Conservation (phyloP, 2,797 vertebrate genomes). For the Enteromius radiatus region DNA sequence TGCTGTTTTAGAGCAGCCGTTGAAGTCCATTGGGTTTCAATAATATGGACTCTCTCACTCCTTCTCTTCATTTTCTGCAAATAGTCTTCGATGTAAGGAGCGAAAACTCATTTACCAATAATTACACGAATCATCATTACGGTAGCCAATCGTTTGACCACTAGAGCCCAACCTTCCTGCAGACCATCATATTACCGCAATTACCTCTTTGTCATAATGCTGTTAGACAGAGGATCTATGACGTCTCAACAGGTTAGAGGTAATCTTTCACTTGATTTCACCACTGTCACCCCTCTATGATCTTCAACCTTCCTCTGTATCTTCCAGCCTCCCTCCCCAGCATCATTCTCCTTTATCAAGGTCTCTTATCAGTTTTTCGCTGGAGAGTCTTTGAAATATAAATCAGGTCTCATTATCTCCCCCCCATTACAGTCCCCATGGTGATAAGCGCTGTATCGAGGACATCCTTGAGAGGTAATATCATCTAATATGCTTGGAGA, state of each 20-base stretch:
- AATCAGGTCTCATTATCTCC: constrained; percentile 75
- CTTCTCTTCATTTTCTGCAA: constrained; percentile 17
- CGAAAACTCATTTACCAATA: constrained; percentile 19
- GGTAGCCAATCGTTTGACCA: constrained; percentile 4
- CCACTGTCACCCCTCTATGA: constrained; percentile 33
- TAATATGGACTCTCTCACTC: neutral
- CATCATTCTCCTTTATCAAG: constrained; percentile 61
- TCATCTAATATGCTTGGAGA: constrained; percentile 65
- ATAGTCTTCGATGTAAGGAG: constrained; percentile 9
- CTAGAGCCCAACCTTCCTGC: neutral
- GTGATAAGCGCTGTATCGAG: constrained; percentile 76
- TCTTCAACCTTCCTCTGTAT: constrained; percentile 37
- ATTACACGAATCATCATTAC: constrained; percentile 30
- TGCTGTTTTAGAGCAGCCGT: neutral
- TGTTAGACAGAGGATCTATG: constrained; percentile 22
- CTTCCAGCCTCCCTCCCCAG: constrained; percentile 50
- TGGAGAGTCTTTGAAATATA: constrained; percentile 73
- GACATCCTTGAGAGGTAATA: constrained; percentile 77
- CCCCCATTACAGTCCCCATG: constrained; percentile 77
- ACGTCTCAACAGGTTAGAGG: constrained; percentile 51
- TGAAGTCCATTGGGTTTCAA: constrained; percentile 9
- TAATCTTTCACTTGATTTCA: constrained; percentile 60
- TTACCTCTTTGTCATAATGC: constrained; percentile 25
- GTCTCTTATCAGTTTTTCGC: constrained; percentile 64
- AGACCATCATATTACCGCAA: neutral